Evolutionary conservation across 2,113 vertebrate species (phyloP).

Genomic region (Gymnogyps californianus): DNA sequence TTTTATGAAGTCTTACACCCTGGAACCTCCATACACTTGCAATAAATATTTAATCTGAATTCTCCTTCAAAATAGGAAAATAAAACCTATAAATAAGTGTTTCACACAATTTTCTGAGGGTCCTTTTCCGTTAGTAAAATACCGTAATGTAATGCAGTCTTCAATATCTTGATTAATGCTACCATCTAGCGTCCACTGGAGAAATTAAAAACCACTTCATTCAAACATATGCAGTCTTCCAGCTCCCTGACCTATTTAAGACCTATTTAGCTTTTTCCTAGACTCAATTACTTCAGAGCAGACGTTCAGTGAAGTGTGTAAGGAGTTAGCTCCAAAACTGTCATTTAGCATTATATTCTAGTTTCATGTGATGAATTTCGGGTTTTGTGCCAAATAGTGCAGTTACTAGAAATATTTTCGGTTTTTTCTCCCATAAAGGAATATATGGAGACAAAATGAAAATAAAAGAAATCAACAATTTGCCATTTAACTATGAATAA

Average conservation of each 20-base stretch:
- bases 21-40: not conserved
- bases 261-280: not conserved
- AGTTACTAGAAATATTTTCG: not conserved
- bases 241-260: not conserved
- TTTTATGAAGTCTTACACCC: not conserved
- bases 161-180: constrained; percentile 55
- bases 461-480: not conserved
- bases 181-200: constrained; percentile 61
- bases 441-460: not conserved
- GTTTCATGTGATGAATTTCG: not conserved
- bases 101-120: not conserved
- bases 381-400: not conserved
- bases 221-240: not conserved
- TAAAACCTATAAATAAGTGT: not conserved
- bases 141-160: not conserved
- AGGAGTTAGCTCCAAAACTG: not conserved
- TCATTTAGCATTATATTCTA: not conserved
- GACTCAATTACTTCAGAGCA: not conserved
- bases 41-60: not conserved
- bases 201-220: constrained; percentile 8
- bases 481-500: not conserved
- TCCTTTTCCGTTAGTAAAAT: not conserved
- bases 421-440: not conserved
- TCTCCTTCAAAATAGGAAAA: not conserved
- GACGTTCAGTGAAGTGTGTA: not conserved